A percentile compares a stretch with the other conserved stretches of the same genome.
Evolutionary conservation across 2,888 invertebrate genomes (phyloP).

Genomic region (Pharmacophagus antenor): DNA sequence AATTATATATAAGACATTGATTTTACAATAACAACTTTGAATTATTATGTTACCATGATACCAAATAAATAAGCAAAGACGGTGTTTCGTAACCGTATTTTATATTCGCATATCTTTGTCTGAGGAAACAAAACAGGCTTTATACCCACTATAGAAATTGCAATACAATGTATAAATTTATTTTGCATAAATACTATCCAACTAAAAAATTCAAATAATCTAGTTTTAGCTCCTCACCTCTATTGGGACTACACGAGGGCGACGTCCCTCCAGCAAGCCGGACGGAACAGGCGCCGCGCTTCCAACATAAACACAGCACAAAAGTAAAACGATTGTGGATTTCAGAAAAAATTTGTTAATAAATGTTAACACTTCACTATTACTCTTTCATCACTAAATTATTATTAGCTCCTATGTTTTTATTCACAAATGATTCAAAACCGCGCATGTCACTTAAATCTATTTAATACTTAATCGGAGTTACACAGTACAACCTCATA

Average conservation of each 20-base stretch:
- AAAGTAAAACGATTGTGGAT: constrained; percentile 61
- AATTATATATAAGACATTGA: background rate
- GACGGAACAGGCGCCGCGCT: constrained; percentile 68
- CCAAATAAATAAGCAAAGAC: constrained; percentile 10
- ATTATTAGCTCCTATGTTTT: constrained; percentile 67
- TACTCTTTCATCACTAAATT: constrained; percentile 71
- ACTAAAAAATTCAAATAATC: constrained; percentile 48
- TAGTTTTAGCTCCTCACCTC: constrained; percentile 58
- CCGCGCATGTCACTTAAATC: constrained; percentile 68
- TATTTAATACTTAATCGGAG: constrained; percentile 40
- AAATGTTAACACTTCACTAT: constrained; percentile 59
- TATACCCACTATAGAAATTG: constrained; percentile 34
- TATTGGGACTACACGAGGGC: constrained; percentile 71
- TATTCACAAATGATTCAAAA: constrained; percentile 65
- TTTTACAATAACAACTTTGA: too few relatives aligned
- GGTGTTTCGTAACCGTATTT: constrained; percentile 49
- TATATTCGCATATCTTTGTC: constrained; percentile 43
- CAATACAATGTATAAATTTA: constrained; percentile 37
- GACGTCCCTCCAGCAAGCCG: constrained; percentile 69
- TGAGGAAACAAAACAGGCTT: constrained; percentile 53
- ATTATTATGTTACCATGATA: background rate
- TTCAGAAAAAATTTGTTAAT: constrained; percentile 42
- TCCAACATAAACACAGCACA: constrained; percentile 79
- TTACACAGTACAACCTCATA: constrained; percentile 33
- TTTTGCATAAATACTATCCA: constrained; percentile 30